Percentiles rank a stretch among this genome's conserved stretches.
Evolutionary conservation across 2,113 vertebrate species (phyloP).

Genomic region (Cryptomyrus ogoouensis): DNA sequence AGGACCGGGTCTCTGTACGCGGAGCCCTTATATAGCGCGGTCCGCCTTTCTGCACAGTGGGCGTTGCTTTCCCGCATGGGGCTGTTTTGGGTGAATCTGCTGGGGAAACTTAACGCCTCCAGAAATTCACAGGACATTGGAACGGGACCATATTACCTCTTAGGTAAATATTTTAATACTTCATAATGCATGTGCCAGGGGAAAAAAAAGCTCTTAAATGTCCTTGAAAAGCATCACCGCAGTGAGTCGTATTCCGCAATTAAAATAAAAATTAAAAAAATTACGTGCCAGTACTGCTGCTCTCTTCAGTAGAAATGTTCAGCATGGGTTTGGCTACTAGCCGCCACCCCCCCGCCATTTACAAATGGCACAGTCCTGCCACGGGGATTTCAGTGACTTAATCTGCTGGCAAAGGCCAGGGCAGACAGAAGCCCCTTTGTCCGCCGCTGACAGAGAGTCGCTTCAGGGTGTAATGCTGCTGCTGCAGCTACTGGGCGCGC

Average conservation of each 20-base stretch:
- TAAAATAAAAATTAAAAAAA: background rate
- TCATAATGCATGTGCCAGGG: background rate
- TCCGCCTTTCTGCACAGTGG: background rate
- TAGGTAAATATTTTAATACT: background rate
- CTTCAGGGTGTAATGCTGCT: background rate
- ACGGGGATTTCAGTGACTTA: background rate
- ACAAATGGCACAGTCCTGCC: background rate
- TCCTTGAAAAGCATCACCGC: background rate
- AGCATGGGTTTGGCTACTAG: background rate
- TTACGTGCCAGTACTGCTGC: background rate
- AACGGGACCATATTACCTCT: background rate
- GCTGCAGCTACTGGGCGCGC: no score
- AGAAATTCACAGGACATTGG: background rate
- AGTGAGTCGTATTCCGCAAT: background rate
- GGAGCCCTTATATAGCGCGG: background rate
- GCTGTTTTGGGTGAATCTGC: background rate
- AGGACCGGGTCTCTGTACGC: background rate
- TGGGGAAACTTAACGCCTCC: background rate
- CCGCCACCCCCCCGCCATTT: background rate
- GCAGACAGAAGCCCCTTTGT: constrained; percentile 11
- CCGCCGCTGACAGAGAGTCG: background rate
- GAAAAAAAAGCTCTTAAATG: background rate
- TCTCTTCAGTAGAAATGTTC: background rate
- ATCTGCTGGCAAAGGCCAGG: background rate
- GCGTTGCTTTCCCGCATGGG: background rate